phyloP scores from a whole-genome alignment of 2,888 invertebrate species.

The Ichneumon xanthorius region DNA sequence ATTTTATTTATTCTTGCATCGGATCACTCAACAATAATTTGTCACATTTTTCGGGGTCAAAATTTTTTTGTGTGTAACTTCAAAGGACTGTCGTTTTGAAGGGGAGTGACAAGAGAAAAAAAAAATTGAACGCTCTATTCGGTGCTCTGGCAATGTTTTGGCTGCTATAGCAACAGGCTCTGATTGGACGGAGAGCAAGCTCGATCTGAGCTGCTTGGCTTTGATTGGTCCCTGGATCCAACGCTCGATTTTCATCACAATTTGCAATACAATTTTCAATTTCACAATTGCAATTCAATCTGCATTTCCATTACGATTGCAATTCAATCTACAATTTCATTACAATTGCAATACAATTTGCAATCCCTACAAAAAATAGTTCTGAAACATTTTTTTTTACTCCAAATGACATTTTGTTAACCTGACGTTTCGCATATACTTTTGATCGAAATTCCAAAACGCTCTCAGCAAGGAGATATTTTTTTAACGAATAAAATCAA shows the following conservation, averaged over 20 bases:
- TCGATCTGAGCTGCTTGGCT: constrained; percentile 13
- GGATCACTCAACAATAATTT: constrained; percentile 36
- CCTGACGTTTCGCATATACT: too few relatives aligned
- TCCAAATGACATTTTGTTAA: too few relatives aligned
- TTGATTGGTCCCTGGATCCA: neutral
- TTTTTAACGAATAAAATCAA: too few relatives aligned
- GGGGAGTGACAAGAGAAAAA: constrained; percentile 38
- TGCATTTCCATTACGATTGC: too few relatives aligned
- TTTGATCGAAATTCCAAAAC: too few relatives aligned
- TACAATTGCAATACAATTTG: too few relatives aligned
- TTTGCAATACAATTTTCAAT: neutral
- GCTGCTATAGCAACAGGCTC: constrained; percentile 70
- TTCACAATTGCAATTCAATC: too few relatives aligned
- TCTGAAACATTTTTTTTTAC: too few relatives aligned
- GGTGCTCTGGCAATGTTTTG: constrained; percentile 64
- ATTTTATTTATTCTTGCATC: constrained; percentile 21
- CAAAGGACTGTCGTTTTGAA: constrained; percentile 60
- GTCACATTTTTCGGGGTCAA: constrained; percentile 67
- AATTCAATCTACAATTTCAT: too few relatives aligned
- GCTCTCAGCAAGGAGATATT: too few relatives aligned
- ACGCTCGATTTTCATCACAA: neutral
- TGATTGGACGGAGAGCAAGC: neutral
- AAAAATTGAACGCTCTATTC: constrained; percentile 61
- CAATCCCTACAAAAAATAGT: too few relatives aligned
- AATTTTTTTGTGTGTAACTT: constrained; percentile 64